phyloP scores from a whole-genome alignment of 2,888 invertebrate genomes.

The Patella depressa region DNA sequence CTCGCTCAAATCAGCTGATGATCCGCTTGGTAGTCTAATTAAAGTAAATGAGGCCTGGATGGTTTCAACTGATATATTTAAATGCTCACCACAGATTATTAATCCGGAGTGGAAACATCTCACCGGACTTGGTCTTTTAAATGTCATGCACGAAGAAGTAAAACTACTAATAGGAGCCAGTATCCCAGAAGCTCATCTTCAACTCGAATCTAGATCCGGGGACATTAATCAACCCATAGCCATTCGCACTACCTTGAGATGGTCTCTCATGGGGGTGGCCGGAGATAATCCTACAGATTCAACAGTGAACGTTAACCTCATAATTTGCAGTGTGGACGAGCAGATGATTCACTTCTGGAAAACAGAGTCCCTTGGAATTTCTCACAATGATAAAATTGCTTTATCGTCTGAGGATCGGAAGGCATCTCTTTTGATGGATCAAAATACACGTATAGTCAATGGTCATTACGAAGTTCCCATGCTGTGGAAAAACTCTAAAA shows the following conservation, averaged over 20 bases:
- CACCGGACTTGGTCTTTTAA: background rate
- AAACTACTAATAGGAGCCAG: background rate
- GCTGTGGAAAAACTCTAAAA: background rate
- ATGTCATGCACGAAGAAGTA: background rate
- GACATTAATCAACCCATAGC: constrained; percentile 4
- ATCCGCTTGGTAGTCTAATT: background rate
- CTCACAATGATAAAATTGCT: background rate
- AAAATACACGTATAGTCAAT: background rate
- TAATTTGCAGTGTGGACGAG: background rate
- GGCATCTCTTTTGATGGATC: background rate
- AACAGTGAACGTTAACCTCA: background rate
- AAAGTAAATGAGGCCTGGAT: constrained; percentile 11
- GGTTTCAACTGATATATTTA: background rate
- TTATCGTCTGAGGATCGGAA: background rate
- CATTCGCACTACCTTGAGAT: background rate
- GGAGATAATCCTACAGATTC: background rate
- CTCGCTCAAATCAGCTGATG: background rate
- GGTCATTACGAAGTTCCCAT: constrained; percentile 10
- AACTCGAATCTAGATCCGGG: background rate
- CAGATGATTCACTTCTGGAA: background rate
- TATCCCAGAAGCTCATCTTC: background rate
- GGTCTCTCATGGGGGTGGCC: constrained; percentile 7
- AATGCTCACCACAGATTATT: background rate
- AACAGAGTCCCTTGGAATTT: background rate
- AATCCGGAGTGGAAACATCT: constrained; percentile 1